Percentiles rank a stretch among this genome's conserved stretches.
Conservation (phyloP, 2,797 vertebrate genomes). For the Phalloptychus januarius region DNA sequence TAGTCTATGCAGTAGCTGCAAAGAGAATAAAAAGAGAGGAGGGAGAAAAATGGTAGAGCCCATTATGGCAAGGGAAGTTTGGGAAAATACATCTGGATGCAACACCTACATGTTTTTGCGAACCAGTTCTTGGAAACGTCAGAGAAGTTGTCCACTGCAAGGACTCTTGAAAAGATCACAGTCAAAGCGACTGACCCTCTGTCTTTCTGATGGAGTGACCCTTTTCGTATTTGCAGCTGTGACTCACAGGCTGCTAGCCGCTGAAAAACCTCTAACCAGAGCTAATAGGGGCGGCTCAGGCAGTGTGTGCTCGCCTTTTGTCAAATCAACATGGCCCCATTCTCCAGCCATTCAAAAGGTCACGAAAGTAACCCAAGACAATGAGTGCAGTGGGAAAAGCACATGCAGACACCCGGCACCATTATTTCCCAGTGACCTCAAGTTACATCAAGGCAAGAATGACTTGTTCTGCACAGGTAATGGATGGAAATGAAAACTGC, state of each 20-base stretch:
- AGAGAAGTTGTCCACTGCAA: slow-evolving; percentile 11
- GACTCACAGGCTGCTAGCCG: slow-evolving; percentile 41
- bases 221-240: slow-evolving; percentile 36
- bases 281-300: slow-evolving; percentile 42
- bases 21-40: slow-evolving; percentile 27
- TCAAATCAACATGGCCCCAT: slow-evolving; percentile 51
- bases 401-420: slow-evolving; percentile 30
- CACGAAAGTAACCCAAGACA: slow-evolving; percentile 63
- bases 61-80: slow-evolving; percentile 5
- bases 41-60: slow-evolving; percentile 4
- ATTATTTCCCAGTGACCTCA: slow-evolving; percentile 46
- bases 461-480: slow-evolving; percentile 54
- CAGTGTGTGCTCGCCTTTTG: slow-evolving; percentile 38
- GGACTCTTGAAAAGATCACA: slow-evolving; percentile 28
- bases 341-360: slow-evolving; percentile 62
- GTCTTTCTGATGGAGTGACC: slow-evolving; percentile 28
- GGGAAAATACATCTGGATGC: slow-evolving; percentile 1
- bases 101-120: slow-evolving; percentile 20
- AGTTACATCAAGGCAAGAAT: slow-evolving; percentile 55
- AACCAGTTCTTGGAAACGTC: slow-evolving; percentile 26
- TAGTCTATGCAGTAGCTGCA: slow-evolving; percentile 35
- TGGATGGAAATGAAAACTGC: slow-evolving; percentile 47
- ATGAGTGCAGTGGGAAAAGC: slow-evolving; percentile 46
- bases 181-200: slow-evolving; percentile 9
- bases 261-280: slow-evolving; percentile 26